A percentile compares a stretch with the other conserved stretches of the same genome.
Evolutionary conservation across 2,113 vertebrate species (phyloP).

Genomic region (Trichechus manatus): DNA sequence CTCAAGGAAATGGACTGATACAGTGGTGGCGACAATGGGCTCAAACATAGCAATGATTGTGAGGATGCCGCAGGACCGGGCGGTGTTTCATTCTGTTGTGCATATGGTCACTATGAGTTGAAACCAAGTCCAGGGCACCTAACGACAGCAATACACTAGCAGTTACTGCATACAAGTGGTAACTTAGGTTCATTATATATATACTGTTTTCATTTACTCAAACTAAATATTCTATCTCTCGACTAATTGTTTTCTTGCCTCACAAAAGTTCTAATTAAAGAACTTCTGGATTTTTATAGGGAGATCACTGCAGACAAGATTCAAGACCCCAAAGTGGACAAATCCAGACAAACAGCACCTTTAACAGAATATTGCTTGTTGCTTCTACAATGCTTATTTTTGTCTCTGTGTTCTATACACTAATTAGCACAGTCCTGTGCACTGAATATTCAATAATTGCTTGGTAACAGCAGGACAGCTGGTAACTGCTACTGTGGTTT

Average conservation of each 20-base stretch:
- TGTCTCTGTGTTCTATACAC: not conserved
- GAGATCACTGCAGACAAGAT: not conserved
- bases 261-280: constrained; percentile 53
- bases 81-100: no score
- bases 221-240: not conserved
- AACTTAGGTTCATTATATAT: not conserved
- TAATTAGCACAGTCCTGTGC: not conserved
- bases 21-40: no score
- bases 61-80: no score
- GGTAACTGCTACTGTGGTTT: not conserved
- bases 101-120: no score
- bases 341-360: not conserved
- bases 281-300: not conserved
- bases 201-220: constrained; percentile 47
- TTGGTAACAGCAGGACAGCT: not conserved
- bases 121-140: no score
- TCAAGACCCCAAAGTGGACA: not conserved
- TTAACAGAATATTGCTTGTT: not conserved
- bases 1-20: no score
- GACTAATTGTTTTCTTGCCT: not conserved
- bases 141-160: not conserved
- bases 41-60: no score
- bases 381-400: not conserved
- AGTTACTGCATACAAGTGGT: not conserved
- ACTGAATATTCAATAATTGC: constrained; percentile 11